These are phyloP conservation scores for Lumbricus terrestris DNA, from an alignment of 2,888 invertebrate species.

Conservation along the genomic window DNA sequence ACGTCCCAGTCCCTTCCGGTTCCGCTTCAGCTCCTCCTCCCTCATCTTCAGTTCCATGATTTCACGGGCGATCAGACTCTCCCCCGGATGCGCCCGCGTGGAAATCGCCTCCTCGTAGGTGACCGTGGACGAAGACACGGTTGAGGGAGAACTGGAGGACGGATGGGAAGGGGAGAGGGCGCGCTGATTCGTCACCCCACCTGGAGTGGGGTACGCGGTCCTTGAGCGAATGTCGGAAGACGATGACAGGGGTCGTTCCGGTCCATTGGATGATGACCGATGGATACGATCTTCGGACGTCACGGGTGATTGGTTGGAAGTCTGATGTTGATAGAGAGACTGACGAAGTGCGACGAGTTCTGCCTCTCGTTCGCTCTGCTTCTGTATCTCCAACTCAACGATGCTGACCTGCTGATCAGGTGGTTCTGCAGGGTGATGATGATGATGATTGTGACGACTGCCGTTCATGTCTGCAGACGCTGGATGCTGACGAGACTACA, in stretches of 20 bases:
- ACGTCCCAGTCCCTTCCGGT: background rate
- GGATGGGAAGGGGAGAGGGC: background rate
- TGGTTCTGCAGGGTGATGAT: too few species aligned
- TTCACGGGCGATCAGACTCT: slow-evolving; percentile 60
- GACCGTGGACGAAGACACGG: background rate
- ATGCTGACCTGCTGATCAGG: background rate
- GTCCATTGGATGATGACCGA: background rate
- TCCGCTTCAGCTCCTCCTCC: slow-evolving; percentile 61
- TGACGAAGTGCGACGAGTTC: background rate
- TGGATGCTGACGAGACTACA: background rate
- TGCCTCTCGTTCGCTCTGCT: background rate
- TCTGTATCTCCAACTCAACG: background rate
- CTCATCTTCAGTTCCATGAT: slow-evolving; percentile 61
- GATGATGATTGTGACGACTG: too few species aligned
- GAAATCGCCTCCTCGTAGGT: slow-evolving; percentile 45
- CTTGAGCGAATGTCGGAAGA: background rate
- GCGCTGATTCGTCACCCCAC: background rate
- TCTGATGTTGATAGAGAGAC: background rate
- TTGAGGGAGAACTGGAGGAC: background rate
- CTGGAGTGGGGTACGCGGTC: background rate
- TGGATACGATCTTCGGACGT: background rate
- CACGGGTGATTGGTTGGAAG: background rate
- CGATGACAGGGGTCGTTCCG: background rate
- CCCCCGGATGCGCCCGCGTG: slow-evolving; percentile 44
- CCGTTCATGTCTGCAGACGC: background rate